A percentile compares a stretch with the other conserved stretches of the same genome.
Conservation (phyloP, 1,140 invertebrate genomes). For the Probaryconus sp. region DNA sequence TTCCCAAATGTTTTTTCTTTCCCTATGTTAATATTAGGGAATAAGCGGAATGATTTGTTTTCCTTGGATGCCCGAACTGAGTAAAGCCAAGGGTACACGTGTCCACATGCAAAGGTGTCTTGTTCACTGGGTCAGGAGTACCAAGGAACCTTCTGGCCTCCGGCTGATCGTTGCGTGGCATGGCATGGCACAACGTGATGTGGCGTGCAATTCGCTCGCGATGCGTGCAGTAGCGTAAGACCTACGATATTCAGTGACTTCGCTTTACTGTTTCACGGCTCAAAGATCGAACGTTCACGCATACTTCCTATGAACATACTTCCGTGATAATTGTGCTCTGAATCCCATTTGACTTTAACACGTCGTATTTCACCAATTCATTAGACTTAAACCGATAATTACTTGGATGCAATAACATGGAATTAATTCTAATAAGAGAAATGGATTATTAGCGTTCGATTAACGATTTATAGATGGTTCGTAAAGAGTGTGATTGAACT, state of each 20-base stretch:
- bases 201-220: constrained; percentile 67
- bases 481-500: too few relatives aligned
- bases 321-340: constrained; percentile 6
- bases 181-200: constrained; percentile 59
- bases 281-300: constrained; percentile 53
- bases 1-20: too few relatives aligned
- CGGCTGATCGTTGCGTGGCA: constrained; percentile 71
- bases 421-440: too few relatives aligned
- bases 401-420: too few relatives aligned
- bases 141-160: constrained; percentile 72
- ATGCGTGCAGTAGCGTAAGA: constrained; percentile 68
- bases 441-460: too few relatives aligned
- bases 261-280: constrained; percentile 46
- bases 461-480: too few relatives aligned
- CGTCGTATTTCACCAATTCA: too few relatives aligned
- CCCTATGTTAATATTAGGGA: constrained; percentile 2
- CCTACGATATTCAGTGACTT: constrained; percentile 51
- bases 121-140: constrained; percentile 76
- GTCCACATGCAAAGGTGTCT: constrained; percentile 73
- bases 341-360: constrained; percentile 6
- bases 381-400: too few relatives aligned
- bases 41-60: constrained; percentile 29
- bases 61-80: constrained; percentile 22
- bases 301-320: constrained; percentile 24
- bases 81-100: constrained; percentile 39